A percentile compares a stretch with the other conserved stretches of the same genome.
phyloP scores from a whole-genome alignment of 2,797 vertebrate species.

The Darevskia mixta region DNA sequence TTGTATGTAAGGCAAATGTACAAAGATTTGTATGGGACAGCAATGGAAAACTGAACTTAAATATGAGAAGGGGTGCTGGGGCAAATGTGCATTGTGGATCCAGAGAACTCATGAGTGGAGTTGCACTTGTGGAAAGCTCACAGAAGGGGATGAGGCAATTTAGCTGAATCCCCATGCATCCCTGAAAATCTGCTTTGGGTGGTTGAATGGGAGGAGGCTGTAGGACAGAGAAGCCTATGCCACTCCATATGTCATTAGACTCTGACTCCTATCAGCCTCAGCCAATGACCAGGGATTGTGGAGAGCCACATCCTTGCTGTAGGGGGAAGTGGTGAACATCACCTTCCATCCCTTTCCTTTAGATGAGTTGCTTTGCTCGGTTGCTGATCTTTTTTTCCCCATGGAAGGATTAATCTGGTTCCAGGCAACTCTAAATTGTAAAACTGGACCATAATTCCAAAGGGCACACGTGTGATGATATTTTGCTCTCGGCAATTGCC shows the following conservation, averaged over 20 bases:
- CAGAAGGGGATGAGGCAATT: too few species aligned
- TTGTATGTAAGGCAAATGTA: neutral
- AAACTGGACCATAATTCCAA: neutral
- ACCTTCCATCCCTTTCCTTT: neutral
- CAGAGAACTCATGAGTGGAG: too few species aligned
- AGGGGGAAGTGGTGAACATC: neutral
- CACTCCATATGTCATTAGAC: too few species aligned
- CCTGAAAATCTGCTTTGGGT: too few species aligned
- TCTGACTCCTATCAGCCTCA: too few species aligned
- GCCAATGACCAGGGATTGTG: too few species aligned
- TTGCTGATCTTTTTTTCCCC: neutral
- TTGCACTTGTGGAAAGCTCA: too few species aligned
- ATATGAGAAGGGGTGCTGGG: neutral
- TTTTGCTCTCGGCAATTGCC: neutral
- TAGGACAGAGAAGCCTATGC: too few species aligned
- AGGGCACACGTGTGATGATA: neutral
- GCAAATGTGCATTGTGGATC: neutral
- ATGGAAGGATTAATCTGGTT: neutral
- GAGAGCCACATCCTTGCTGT: neutral
- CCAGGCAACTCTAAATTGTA: neutral
- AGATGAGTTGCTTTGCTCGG: neutral
- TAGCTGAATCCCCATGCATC: too few species aligned
- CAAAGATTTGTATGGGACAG: neutral
- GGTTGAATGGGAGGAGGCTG: too few species aligned
- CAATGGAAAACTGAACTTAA: neutral